Conservation (phyloP, 1,140 invertebrate genomes). For the Rhopalosiphum maidis region DNA sequence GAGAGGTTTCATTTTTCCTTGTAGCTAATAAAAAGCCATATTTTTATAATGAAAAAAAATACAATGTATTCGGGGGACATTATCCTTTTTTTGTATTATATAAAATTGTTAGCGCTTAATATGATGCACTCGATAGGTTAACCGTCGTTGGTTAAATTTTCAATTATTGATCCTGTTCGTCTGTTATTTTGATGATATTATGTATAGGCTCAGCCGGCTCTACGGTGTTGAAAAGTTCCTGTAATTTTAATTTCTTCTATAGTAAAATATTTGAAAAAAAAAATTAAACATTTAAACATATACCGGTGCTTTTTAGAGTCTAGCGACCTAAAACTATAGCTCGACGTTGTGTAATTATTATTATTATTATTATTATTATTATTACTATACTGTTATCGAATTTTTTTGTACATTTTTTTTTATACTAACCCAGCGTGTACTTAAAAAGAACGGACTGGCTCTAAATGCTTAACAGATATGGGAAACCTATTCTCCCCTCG, state of each 20-base stretch:
- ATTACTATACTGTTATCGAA: conserved; percentile 37
- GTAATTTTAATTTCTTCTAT: conserved; percentile 55
- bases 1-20: conserved; percentile 47
- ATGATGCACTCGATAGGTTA: not conserved
- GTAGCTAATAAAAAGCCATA: conserved; percentile 56
- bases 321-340: conserved; percentile 38
- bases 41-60: conserved; percentile 52
- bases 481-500: conserved; percentile 36
- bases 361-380: conserved; percentile 31
- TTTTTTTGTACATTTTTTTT: conserved; percentile 55
- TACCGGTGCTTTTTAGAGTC: conserved; percentile 52
- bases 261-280: conserved; percentile 10
- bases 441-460: conserved; percentile 29
- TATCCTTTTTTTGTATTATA: conserved; percentile 29
- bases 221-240: conserved; percentile 55
- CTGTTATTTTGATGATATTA: conserved; percentile 19
- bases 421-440: conserved; percentile 51
- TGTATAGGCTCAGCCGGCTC: conserved; percentile 17
- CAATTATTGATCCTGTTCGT: conserved; percentile 30
- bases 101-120: conserved; percentile 39
- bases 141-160: conserved; percentile 14
- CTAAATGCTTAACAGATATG: conserved; percentile 23
- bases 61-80: conserved; percentile 48
- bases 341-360: conserved; percentile 29
- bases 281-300: conserved; percentile 15